A percentile compares a stretch with the other conserved stretches of the same genome.
Evolutionary conservation across 2,797 vertebrate genomes (phyloP).

Genomic region (Clarias fuscus): DNA sequence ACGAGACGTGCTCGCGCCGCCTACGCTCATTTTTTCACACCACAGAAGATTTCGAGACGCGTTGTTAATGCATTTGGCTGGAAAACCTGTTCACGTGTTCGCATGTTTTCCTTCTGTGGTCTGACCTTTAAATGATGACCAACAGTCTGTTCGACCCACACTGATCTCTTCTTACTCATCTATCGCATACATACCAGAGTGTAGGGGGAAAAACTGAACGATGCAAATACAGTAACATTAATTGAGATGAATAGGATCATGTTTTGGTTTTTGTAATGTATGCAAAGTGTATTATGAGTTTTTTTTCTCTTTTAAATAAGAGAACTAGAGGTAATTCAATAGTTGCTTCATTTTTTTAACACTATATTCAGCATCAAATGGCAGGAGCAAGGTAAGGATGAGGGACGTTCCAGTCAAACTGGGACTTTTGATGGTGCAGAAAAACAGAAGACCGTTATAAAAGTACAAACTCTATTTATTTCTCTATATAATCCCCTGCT

Average conservation of each 20-base stretch:
- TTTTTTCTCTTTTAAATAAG: background rate
- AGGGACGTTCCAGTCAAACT: no score
- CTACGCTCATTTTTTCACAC: conserved; percentile 10
- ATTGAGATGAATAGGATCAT: background rate
- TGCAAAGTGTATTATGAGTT: background rate
- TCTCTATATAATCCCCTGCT: no score
- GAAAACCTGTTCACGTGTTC: conserved; percentile 11
- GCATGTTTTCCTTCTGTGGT: conserved; percentile 24
- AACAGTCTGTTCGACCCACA: background rate
- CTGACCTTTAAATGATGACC: conserved; percentile 30
- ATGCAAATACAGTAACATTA: background rate
- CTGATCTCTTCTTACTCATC: background rate
- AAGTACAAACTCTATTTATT: no score
- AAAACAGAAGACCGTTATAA: no score
- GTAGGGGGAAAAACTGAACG: background rate
- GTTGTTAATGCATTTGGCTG: background rate
- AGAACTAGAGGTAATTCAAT: no score
- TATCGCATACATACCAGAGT: background rate
- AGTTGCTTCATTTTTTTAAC: no score
- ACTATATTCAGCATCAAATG: no score
- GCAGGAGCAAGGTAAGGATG: no score
- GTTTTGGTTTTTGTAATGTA: background rate
- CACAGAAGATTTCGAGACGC: background rate
- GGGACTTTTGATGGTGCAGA: no score
- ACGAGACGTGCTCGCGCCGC: background rate